Evolutionary conservation across 1,140 invertebrate genomes (phyloP).

Genomic region (Asbolus verrucosus): DNA sequence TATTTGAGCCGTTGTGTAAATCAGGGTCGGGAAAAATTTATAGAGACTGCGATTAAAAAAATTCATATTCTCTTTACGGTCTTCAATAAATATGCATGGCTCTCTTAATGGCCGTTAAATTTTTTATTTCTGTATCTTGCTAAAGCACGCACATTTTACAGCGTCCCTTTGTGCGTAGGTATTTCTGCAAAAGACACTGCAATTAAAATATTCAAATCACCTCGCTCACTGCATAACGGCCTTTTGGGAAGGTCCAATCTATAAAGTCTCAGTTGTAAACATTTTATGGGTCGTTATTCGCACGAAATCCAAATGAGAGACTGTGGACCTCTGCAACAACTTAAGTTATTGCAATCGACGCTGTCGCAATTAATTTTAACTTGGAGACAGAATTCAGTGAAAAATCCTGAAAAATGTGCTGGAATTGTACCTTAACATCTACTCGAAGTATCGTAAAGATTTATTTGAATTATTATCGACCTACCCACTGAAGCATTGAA

Average conservation of each 20-base stretch:
- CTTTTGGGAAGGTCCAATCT: constrained; percentile 38
- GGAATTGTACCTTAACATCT: no score
- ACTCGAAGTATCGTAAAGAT: no score
- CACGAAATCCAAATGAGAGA: constrained; percentile 5
- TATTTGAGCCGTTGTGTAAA: constrained; percentile 8
- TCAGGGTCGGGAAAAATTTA: constrained; percentile 6
- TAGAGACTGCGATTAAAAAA: constrained; percentile 25
- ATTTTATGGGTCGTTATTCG: constrained; percentile 34
- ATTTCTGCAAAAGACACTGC: constrained; percentile 28
- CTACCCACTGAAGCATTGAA: no score
- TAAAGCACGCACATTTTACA: background rate
- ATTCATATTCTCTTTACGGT: constrained; percentile 33
- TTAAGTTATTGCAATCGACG: constrained; percentile 17
- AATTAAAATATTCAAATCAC: constrained; percentile 39
- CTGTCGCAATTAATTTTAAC: constrained; percentile 12
- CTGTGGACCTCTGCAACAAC: constrained; percentile 2
- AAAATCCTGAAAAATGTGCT: no score
- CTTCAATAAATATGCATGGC: constrained; percentile 28
- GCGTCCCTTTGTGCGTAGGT: constrained; percentile 28
- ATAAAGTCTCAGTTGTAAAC: constrained; percentile 31
- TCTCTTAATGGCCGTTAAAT: constrained; percentile 24
- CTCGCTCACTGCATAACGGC: constrained; percentile 19
- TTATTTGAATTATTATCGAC: no score
- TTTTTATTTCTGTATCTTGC: constrained; percentile 34
- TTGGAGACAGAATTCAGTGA: no score